Evolutionary conservation across 2,113 vertebrate genomes (phyloP).

Genomic region (Telmatochromis sp.): DNA sequence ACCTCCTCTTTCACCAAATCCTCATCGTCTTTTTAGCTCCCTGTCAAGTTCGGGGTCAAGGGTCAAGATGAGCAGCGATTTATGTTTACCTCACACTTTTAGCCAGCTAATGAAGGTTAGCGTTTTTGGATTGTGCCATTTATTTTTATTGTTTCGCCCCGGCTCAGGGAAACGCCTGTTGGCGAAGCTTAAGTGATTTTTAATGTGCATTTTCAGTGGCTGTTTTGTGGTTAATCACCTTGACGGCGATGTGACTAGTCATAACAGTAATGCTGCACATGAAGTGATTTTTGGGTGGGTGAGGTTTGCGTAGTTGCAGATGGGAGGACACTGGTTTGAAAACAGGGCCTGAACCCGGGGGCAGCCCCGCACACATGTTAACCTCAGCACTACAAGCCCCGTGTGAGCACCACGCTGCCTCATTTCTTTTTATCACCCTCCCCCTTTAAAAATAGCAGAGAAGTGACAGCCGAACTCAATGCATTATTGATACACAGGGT

Average conservation of each 20-base stretch:
- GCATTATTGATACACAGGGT: conserved; percentile 56
- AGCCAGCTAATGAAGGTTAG: background rate
- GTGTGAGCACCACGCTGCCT: background rate
- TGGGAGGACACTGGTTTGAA: background rate
- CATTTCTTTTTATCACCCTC: conserved; percentile 15
- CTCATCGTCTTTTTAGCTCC: background rate
- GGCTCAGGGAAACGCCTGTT: conserved; percentile 16
- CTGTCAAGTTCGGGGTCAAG: background rate
- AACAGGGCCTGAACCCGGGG: background rate
- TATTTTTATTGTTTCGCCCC: conserved; percentile 7
- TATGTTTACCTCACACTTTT: background rate
- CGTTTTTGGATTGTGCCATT: background rate
- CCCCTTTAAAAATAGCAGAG: conserved; percentile 36
- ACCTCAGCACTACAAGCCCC: background rate
- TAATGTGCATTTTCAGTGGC: conserved; percentile 14
- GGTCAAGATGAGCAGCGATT: background rate
- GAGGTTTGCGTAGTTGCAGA: background rate
- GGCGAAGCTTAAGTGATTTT: conserved; percentile 27
- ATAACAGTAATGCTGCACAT: background rate
- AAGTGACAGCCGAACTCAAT: conserved; percentile 35
- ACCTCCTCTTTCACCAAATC: background rate
- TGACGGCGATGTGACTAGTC: conserved; percentile 7
- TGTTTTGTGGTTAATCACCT: conserved; percentile 18
- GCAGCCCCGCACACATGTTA: conserved; percentile 9
- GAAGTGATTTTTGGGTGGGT: background rate